Evolutionary conservation across 64 coral and sea anemone genomes (phyloP), one percentile per base, ranked within the genome.

Genomic region (Platygyra sinensis): DNA sequence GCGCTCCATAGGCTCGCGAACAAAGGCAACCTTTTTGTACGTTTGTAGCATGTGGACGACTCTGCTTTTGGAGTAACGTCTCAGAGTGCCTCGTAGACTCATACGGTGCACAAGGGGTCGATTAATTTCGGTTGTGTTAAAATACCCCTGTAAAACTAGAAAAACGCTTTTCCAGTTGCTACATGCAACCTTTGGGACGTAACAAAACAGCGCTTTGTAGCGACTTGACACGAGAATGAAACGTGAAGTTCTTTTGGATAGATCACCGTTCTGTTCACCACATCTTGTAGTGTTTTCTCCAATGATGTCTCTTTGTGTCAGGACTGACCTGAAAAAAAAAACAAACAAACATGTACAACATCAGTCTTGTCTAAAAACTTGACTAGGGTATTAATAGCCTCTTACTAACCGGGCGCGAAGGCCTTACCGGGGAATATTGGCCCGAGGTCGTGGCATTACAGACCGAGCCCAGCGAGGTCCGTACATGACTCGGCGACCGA

Each of bases 1-100:
- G 29, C 96, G 76, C 67, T 93, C 76, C 9, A 98, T 60, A 14
- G 96, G 96, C 29, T 98, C 85, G 25, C 96, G 79, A 22, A 93
- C 93, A 77, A 98, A 95, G 36, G 91, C 16, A 67, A 93, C 91
- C 63, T 98, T 98, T 33, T 87, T 93, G 72, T 93, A 98, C 4
- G 76, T 91, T 49, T 91, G 38, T 3, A 98, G 36, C 20, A 77
- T 85, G 18, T 33, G 77, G 22, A 78, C 22, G 28, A 95, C 91
- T 29, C 74, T 87, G 0, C 3, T 25, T 0, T 59, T 4, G 9
- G 79, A 19, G 60, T 74, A 19, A 71, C 28, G 33, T 63, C 9
- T 16, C 51, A 73, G 52, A 33, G 28, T 22, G n/a, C 30, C n/a
- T 75, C 59, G 17, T 7, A 32, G 16, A 1, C 20, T 15, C 5